These are phyloP conservation scores for Mastomys natalensis DNA, from an alignment of 2,113 vertebrate species.

Conservation along the genomic window DNA sequence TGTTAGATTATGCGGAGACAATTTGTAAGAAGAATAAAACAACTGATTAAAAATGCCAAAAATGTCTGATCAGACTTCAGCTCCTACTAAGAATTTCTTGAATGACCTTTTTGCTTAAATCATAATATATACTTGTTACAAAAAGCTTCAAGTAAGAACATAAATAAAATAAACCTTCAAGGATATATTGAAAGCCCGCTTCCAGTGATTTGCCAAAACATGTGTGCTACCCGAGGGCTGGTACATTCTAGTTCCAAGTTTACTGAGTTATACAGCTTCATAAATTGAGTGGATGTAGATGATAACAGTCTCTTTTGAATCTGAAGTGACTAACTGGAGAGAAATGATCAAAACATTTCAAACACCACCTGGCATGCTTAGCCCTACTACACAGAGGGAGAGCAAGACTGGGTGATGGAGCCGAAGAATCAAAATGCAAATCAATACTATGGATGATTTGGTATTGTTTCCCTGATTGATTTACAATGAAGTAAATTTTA, in stretches of 20 bases:
- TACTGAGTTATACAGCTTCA: slow-evolving; percentile 16
- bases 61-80: background rate
- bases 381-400: background rate
- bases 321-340: slow-evolving; percentile 36
- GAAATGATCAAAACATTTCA: background rate
- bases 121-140: background rate
- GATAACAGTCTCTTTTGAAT: background rate
- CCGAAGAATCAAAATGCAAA: background rate
- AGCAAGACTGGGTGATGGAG: background rate
- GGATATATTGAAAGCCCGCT: slow-evolving; percentile 3
- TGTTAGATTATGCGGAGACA: background rate
- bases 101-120: background rate
- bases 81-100: slow-evolving; percentile 10
- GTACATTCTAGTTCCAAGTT: slow-evolving; percentile 9
- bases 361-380: slow-evolving; percentile 24
- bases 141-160: background rate
- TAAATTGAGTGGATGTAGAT: slow-evolving; percentile 20
- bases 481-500: slow-evolving; percentile 44
- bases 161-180: background rate
- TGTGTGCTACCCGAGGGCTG: background rate
- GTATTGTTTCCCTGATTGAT: background rate
- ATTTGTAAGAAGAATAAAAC: background rate
- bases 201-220: background rate
- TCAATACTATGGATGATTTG: background rate
- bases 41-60: background rate